Conservation (phyloP, 1,140 invertebrate genomes). For the Coptotermes formosanus region DNA sequence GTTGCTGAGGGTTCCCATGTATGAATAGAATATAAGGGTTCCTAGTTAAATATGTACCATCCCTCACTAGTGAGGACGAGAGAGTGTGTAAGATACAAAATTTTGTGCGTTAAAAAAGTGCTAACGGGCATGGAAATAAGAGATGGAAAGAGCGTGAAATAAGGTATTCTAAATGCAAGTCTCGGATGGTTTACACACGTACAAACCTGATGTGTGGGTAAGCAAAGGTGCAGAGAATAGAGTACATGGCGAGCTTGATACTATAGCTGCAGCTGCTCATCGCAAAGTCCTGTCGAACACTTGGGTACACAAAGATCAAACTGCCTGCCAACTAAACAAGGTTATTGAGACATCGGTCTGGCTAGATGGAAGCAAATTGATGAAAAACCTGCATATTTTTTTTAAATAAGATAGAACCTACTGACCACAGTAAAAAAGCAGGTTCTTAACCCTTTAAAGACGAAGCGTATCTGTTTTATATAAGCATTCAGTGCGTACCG, state of each 20-base stretch:
- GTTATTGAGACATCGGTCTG: not conserved
- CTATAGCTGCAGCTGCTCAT: not conserved
- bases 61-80: not conserved
- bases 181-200: slow-evolving; percentile 4
- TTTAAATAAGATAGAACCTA: not conserved
- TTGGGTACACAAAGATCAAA: too few species aligned
- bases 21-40: not conserved
- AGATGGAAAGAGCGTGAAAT: not conserved
- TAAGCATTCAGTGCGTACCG: too few species aligned
- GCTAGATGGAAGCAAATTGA: not conserved
- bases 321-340: not conserved
- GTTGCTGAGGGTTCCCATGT: not conserved
- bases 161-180: slow-evolving; percentile 7
- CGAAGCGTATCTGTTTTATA: too few species aligned
- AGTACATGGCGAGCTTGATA: not conserved
- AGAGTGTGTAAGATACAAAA: not conserved
- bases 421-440: too few species aligned
- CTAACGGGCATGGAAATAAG: not conserved
- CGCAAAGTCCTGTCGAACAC: not conserved
- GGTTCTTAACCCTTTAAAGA: too few species aligned
- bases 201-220: not conserved
- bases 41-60: not conserved
- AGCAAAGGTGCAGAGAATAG: not conserved
- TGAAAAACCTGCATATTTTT: not conserved
- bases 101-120: not conserved